Conservation (phyloP, 2,888 invertebrate species). For the Automeris io region DNA sequence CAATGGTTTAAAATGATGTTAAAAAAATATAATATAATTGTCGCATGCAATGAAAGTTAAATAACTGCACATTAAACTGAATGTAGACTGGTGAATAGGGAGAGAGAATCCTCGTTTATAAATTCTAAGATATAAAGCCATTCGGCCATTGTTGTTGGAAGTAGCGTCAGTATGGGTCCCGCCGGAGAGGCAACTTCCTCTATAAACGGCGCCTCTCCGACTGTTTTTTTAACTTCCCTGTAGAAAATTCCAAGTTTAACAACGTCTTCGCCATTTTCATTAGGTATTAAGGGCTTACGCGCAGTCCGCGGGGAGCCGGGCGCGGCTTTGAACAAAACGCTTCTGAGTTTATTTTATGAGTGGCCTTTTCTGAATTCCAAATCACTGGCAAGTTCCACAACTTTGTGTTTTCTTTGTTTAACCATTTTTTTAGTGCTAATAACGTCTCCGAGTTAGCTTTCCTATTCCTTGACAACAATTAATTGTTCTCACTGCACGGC, state of each 20-base stretch:
- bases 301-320: background rate
- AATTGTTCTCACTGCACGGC: too few relatives aligned
- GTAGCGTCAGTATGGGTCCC: constrained; percentile 6
- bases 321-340: background rate
- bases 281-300: constrained; percentile 1
- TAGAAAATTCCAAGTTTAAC: constrained; percentile 3
- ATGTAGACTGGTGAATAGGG: too few relatives aligned
- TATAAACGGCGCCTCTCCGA: background rate
- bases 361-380: background rate
- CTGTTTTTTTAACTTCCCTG: background rate
- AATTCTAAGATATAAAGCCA: background rate
- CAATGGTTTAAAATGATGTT: too few relatives aligned
- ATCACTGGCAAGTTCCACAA: too few relatives aligned
- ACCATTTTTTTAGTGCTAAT: too few relatives aligned
- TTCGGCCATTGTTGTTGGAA: constrained; percentile 1
- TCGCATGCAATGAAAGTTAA: too few relatives aligned
- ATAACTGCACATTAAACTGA: too few relatives aligned
- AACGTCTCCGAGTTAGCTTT: too few relatives aligned
- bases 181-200: constrained; percentile 4
- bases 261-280: constrained; percentile 3
- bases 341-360: background rate
- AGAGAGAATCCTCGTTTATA: constrained; percentile 2
- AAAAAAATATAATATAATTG: too few relatives aligned
- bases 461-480: too few relatives aligned
- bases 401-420: too few relatives aligned